phyloP scores from a whole-genome alignment of 2,113 vertebrate genomes.

The Leptobrachium leishanense region DNA sequence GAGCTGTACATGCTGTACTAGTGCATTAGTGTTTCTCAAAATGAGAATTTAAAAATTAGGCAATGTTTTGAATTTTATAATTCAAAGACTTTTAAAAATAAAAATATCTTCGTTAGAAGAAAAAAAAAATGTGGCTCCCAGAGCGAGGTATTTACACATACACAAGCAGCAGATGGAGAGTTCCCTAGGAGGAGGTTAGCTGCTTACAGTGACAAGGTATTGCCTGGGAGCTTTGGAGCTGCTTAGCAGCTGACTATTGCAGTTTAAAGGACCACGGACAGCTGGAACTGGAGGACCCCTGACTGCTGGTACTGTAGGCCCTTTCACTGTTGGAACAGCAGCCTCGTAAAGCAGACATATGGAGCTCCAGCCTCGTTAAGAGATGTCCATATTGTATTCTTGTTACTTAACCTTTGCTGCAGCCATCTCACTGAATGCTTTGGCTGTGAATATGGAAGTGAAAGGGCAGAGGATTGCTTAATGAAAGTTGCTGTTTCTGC shows the following conservation, averaged over 20 bases:
- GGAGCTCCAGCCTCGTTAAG: slow-evolving; percentile 58
- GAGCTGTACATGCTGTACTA: slow-evolving; percentile 13
- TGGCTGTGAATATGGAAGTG: too few relatives aligned
- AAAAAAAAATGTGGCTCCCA: slow-evolving; percentile 17
- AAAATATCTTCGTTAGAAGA: slow-evolving; percentile 21
- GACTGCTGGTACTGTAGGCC: too few relatives aligned
- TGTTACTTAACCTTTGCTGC: too few relatives aligned
- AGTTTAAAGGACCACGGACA: slow-evolving; percentile 67
- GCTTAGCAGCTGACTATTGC: slow-evolving; percentile 76
- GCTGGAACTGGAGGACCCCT: slow-evolving; percentile 35
- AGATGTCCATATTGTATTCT: too few relatives aligned
- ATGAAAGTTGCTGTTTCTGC: too few relatives aligned
- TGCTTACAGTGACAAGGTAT: slow-evolving; percentile 82
- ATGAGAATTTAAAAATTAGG: slow-evolving; percentile 9
- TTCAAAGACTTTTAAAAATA: slow-evolving; percentile 25
- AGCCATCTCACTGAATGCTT: too few relatives aligned
- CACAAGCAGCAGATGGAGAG: slow-evolving; percentile 10
- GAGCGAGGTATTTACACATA: slow-evolving; percentile 36
- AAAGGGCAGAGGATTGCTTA: too few relatives aligned
- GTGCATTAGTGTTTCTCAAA: slow-evolving; percentile 26
- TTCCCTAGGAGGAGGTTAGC: slow-evolving; percentile 57
- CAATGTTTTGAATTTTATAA: background rate
- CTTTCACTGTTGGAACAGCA: background rate
- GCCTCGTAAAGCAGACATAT: slow-evolving; percentile 80
- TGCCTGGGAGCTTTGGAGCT: slow-evolving; percentile 73